Base-by-base conservation (phyloP, 2,888 invertebrate genomes). In the Caenorhabditis auriculariae region DNA sequence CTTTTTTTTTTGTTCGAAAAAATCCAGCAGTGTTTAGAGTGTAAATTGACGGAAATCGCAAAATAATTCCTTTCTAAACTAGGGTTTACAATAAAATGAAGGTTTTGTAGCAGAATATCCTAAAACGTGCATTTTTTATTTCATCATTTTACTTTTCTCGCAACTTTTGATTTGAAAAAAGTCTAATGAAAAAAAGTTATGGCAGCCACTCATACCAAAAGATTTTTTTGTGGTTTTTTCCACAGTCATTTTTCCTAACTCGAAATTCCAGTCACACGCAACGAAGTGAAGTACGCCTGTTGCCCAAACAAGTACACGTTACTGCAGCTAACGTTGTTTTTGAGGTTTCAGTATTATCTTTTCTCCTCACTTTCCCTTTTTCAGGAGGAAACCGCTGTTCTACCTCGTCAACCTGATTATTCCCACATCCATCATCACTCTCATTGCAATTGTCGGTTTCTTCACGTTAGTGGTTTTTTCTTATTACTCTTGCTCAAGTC, bases 381-480 rank as follows among this genome's bases (percentile, higher is more conserved):
- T 9, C 23, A 50, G 70, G 41, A 50, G 81, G 23, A 82, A 81
- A 54, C 81, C 81, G 9, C 60, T 81, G 5, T 81, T 81, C 63
- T 81, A 82, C 55, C 53, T 80, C 39, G 74, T 80, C 44, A 80
- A 80, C 54, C 59, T 80, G 21, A 81, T 80, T 56, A 77, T 80
- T 45, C 81, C 81, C n/a, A 80, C 80, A 7, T 69, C 74, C 5
- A 79, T 79, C 57, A 79, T 79, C 58, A 79, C 79, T 4, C 65
- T 78, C 17, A 78, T 80, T 43, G 79, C 79, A 26, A 78, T 79
- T 45, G 80, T 79, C 29, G 79, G 79, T 41, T 84, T 84, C 70
- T 83, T 84, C 80, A 82, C 83, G 82, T 78, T 32, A 57, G 71
- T 37, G n/a, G n/a, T n/a, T n/a, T 45, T 29, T 7, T n/a, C 37